Evolutionary conservation across 2,797 vertebrate genomes (phyloP).

Genomic region (Ciconia nigra): DNA sequence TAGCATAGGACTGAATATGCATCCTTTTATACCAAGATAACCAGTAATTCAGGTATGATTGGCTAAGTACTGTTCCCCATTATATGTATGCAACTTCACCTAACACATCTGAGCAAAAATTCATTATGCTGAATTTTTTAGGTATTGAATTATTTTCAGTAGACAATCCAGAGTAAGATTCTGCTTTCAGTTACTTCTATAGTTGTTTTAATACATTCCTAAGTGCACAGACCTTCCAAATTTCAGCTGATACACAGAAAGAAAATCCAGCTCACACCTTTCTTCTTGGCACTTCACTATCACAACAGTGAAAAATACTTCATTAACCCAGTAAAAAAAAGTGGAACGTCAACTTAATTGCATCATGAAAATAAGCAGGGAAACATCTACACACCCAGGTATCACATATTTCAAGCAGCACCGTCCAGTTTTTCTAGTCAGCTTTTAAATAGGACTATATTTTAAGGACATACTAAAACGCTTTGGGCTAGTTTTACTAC

Average conservation of each 20-base stretch:
- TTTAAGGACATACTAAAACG: neutral
- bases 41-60: neutral
- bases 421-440: slow-evolving; percentile 56
- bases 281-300: neutral
- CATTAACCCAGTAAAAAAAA: neutral
- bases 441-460: neutral
- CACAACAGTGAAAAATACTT: neutral
- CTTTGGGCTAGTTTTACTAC: neutral
- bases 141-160: neutral
- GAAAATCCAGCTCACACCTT: neutral
- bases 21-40: neutral
- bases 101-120: neutral
- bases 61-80: neutral
- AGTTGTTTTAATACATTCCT: neutral
- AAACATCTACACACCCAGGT: slow-evolving; percentile 44
- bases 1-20: neutral
- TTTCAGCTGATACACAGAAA: neutral
- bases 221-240: neutral
- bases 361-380: slow-evolving; percentile 4
- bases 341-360: slow-evolving; percentile 2
- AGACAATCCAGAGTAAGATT: neutral
- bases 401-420: slow-evolving; percentile 28
- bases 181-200: neutral
- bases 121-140: neutral
- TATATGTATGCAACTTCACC: neutral